Base-by-base conservation (phyloP, 1,140 invertebrate species). In the Cotesia vestalis region DNA sequence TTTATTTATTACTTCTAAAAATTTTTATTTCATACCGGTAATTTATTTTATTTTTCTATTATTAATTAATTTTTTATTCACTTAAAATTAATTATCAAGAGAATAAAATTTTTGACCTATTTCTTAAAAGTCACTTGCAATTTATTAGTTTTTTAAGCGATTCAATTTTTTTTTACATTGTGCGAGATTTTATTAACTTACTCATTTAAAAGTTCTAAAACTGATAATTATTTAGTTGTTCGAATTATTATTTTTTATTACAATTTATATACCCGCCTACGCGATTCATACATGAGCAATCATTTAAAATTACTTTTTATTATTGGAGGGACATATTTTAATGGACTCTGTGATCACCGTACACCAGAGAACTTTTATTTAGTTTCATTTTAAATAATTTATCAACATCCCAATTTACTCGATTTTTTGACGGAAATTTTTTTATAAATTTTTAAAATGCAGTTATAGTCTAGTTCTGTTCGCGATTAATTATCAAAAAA, bases 221-320 rank as follows among this genome's bases (percentile, higher is more conserved):
- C 62, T 57, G 35, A 62, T 52, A 46, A 46, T 46, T 46, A 46
- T 64, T 64, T 66, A 52, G 4, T 57, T 66, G 4, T 12, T 46
- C 51, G 36, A 52, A 66, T 14, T 38, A 27, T 27, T 27, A 27
- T 40, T 17, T 57, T 35, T 66, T 40, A 72, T 72, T 36, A 11
- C 51, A 66, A 61, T 66, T 57, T 59, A 46, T 66, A 72, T 59
- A 66, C 40, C 40, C 40, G 51, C 46, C 69, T 71, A 71, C 59
- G 66, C 59, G 59, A 76, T 76, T 68, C 68, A 63, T 73, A 66
- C 27, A 74, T 81, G 79, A 81, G 77, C 78, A 79, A 78, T 78
- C 72, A 78, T 78, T 76, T 76, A 77, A 81, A 78, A 78, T 77
- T 75, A 78, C 71, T 46, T 71, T 46, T 46, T 46, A 8, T 46